Evolutionary conservation across 2,113 vertebrate genomes (phyloP).

Genomic region (Bufo gargarizans): DNA sequence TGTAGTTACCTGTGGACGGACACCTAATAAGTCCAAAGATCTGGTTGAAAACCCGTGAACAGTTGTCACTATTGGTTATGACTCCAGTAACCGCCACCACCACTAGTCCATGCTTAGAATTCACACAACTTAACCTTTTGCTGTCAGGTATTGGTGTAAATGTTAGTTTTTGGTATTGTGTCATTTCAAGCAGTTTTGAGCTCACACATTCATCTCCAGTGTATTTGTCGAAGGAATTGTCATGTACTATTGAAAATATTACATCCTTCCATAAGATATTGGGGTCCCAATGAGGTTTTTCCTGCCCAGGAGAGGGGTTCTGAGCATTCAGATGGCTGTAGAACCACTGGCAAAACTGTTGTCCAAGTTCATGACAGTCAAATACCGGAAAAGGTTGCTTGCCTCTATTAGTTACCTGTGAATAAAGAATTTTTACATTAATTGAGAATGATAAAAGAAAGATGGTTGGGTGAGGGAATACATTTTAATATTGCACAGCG

Average conservation of each 20-base stretch:
- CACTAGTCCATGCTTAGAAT: slow-evolving; percentile 10
- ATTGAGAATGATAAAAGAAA: too few species aligned
- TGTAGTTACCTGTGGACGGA: neutral
- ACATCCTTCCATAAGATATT: neutral
- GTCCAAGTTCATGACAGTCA: neutral
- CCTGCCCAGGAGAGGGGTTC: neutral
- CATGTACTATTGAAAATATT: neutral
- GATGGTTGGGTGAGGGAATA: too few species aligned
- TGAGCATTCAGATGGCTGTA: neutral
- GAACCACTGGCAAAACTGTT: neutral
- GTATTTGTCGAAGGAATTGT: neutral
- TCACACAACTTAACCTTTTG: neutral
- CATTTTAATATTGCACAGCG: too few species aligned
- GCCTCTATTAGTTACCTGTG: neutral
- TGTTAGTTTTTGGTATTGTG: neutral
- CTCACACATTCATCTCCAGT: neutral
- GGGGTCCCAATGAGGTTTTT: neutral
- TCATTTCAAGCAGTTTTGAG: neutral
- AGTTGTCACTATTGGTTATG: neutral
- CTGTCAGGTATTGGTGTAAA: neutral
- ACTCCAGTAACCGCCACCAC: neutral
- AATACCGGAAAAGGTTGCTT: neutral
- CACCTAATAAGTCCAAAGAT: neutral
- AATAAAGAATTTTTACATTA: neutral
- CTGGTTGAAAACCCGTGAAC: neutral